Evolutionary conservation across 2,888 invertebrate species (phyloP).

Genomic region (Phyllotreta striolata): DNA sequence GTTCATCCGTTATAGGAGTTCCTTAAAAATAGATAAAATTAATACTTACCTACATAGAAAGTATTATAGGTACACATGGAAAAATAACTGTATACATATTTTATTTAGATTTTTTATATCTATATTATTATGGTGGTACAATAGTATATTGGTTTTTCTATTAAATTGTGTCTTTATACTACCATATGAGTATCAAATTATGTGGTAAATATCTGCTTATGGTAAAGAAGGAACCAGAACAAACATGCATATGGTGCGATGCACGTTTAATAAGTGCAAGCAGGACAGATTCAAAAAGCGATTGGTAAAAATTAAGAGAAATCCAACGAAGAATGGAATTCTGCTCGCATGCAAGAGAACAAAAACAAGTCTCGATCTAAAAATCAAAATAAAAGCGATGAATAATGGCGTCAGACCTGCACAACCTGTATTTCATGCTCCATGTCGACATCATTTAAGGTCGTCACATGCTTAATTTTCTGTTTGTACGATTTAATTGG

Average conservation of each 20-base stretch:
- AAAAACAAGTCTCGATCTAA: constrained; percentile 53
- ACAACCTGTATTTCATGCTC: constrained; percentile 62
- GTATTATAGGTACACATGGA: too few species aligned
- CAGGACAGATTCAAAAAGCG: constrained; percentile 50
- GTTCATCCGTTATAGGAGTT: too few species aligned
- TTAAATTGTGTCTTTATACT: too few species aligned
- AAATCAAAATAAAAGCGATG: constrained; percentile 63
- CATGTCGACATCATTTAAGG: constrained; percentile 61
- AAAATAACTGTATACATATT: too few species aligned
- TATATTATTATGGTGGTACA: too few species aligned
- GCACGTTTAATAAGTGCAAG: constrained; percentile 44
- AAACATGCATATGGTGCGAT: background rate
- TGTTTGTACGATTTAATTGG: constrained; percentile 45
- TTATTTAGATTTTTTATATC: too few species aligned
- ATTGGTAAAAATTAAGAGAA: constrained; percentile 59
- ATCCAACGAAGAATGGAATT: constrained; percentile 59
- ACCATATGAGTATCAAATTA: too few species aligned
- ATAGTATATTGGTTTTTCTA: background rate
- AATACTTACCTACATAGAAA: too few species aligned
- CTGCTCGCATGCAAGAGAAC: constrained; percentile 57
- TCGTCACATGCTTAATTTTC: constrained; percentile 59
- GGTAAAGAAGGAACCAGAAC: background rate
- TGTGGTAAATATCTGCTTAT: too few species aligned
- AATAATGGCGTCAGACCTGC: constrained; percentile 62
- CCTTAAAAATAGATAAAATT: too few species aligned